phyloP scores from a whole-genome alignment of 1,140 invertebrate species.

The Radopholus similis region DNA sequence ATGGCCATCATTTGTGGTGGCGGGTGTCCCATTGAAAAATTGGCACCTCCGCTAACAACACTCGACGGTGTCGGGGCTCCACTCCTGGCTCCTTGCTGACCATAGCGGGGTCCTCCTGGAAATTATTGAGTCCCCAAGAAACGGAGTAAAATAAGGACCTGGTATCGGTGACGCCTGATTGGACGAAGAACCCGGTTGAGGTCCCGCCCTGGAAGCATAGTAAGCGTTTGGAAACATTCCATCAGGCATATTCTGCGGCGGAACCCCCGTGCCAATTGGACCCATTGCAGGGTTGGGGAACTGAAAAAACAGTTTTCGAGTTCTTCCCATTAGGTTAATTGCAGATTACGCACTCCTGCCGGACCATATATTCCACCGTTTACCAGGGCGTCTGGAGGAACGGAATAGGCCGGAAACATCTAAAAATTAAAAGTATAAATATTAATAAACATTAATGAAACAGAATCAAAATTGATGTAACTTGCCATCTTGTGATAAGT shows the following conservation, averaged over 20 bases:
- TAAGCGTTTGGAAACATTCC: constrained; percentile 18
- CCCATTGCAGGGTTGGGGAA: constrained; percentile 12
- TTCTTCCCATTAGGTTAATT: background rate
- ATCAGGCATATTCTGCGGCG: constrained; percentile 22
- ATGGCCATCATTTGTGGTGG: constrained; percentile 20
- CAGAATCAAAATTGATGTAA: background rate
- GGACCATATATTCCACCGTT: constrained; percentile 18
- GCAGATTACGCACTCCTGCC: background rate
- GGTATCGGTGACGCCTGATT: constrained; percentile 33
- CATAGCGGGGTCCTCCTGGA: constrained; percentile 10
- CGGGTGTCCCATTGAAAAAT: constrained; percentile 11
- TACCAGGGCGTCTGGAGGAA: constrained; percentile 8
- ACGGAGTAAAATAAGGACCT: constrained; percentile 7
- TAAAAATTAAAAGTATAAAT: background rate
- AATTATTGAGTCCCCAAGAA: background rate
- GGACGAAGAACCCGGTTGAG: constrained; percentile 28
- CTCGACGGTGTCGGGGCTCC: constrained; percentile 22
- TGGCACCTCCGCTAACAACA: constrained; percentile 11
- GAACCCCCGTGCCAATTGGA: background rate
- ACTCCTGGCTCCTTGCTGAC: constrained; percentile 24
- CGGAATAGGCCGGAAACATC: background rate
- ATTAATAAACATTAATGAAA: background rate
- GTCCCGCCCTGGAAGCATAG: constrained; percentile 21
- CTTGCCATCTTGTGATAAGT: constrained; percentile 37
- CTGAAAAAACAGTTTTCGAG: constrained; percentile 8